Evolutionary conservation across 1,140 invertebrate genomes (phyloP).

Genomic region (Linepithema humile): DNA sequence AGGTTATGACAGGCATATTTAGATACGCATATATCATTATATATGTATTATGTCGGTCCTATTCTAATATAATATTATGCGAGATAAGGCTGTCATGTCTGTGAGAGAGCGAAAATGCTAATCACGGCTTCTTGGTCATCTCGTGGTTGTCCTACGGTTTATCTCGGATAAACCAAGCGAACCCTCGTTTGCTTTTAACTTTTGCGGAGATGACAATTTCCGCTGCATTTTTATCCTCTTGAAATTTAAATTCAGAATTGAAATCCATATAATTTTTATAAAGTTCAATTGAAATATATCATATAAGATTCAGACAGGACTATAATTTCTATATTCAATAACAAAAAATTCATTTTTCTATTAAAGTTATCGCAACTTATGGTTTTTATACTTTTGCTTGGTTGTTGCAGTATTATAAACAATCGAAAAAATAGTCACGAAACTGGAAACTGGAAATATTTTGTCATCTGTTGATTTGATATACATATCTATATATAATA

Average conservation of each 20-base stretch:
- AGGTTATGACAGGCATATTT: neutral
- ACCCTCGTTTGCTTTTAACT: slow-evolving; percentile 16
- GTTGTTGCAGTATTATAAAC: neutral
- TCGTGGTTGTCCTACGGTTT: slow-evolving; percentile 33
- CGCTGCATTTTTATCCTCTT: neutral
- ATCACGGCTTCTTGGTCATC: slow-evolving; percentile 25
- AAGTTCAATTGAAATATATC: neutral
- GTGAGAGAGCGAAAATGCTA: slow-evolving; percentile 40
- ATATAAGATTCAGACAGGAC: neutral
- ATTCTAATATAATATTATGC: neutral
- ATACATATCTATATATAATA: too few relatives aligned
- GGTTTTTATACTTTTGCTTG: neutral
- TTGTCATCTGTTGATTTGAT: neutral
- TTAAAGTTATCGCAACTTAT: too few relatives aligned
- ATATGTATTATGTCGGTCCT: neutral
- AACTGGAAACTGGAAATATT: neutral
- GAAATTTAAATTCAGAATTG: neutral
- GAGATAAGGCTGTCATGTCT: neutral
- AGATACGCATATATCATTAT: neutral
- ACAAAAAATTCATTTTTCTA: neutral
- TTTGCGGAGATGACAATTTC: neutral
- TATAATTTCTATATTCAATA: neutral
- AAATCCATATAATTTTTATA: neutral
- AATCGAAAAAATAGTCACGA: neutral
- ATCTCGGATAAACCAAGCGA: neutral